Percentiles rank a stretch among this genome's conserved stretches.
These are phyloP conservation scores for Euzetes globulus DNA, from an alignment of 2,888 invertebrate species.

Conservation along the genomic window DNA sequence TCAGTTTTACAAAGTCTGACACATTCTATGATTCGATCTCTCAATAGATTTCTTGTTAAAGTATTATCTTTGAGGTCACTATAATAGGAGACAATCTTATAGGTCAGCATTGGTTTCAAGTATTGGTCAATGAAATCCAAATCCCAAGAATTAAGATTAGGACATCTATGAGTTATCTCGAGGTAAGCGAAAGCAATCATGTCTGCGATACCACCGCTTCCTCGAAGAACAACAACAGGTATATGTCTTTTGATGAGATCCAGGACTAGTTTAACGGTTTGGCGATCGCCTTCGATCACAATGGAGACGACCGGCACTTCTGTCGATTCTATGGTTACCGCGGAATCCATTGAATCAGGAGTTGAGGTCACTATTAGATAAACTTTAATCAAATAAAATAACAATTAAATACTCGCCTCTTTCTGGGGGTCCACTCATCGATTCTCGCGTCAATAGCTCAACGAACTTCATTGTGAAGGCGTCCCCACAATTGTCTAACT, in stretches of 20 bases:
- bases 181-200: slow-evolving; percentile 47
- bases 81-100: slow-evolving; percentile 46
- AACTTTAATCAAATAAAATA: no score
- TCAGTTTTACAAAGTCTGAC: slow-evolving; percentile 45
- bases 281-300: slow-evolving; percentile 47
- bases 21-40: slow-evolving; percentile 48
- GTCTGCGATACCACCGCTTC: slow-evolving; percentile 48
- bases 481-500: slow-evolving; percentile 3
- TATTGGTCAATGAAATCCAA: slow-evolving; percentile 46
- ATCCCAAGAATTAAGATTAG: slow-evolving; percentile 40
- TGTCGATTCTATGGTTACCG: slow-evolving; percentile 34
- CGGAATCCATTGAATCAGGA: neutral
- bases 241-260: slow-evolving; percentile 47
- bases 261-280: slow-evolving; percentile 45
- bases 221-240: slow-evolving; percentile 48
- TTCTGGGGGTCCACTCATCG: neutral
- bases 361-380: neutral
- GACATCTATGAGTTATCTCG: slow-evolving; percentile 45
- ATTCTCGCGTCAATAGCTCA: slow-evolving; percentile 6
- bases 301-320: slow-evolving; percentile 47
- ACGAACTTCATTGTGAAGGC: slow-evolving; percentile 23
- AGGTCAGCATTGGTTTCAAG: slow-evolving; percentile 47
- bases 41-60: slow-evolving; percentile 45
- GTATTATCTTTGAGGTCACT: slow-evolving; percentile 47
- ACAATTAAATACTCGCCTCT: no score